Base-by-base conservation (phyloP, 2,797 vertebrate genomes). In the Gouania willdenowi region DNA sequence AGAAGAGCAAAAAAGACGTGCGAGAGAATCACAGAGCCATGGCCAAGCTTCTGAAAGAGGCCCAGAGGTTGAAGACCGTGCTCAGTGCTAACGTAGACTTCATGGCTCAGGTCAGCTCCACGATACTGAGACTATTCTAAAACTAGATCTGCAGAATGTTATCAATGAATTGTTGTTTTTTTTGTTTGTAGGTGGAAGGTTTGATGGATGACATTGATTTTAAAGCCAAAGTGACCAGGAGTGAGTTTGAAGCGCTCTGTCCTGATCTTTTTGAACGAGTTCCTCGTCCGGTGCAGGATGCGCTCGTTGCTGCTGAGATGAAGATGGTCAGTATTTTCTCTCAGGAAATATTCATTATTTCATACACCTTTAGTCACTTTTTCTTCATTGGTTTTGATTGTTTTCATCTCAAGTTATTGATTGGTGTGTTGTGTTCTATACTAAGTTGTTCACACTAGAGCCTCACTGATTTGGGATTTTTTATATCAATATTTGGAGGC, bases 201-300 rank as follows among this genome's bases (percentile, higher is more conserved):
- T 77, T 99, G 6, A 85, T 99, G 72, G 95, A 98, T 14, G 97
- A 98, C 37, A 89, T 97, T 0, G 97, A 99, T 83, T 98, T 99
- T 77, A 98, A 95, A 71, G 73, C 91, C 0, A 96, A 95, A 65
- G 93, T 98, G 56, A 90, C 90, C 4, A 90, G 95, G 18, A 59
- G 70, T 0, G 91, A 94, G 17, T 93, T 99, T 43, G 97, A 99
- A 59, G 85, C 87, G 5, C 50, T 99, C 39, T 98, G 94, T 58
- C 79, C 80, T 0, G 97, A 99, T 80, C 82, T 99, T 21, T 99
- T 98, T 63, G 87, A 91, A 26, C 80, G 93, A 4, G 95, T 98
- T 8, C 85, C 94, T 3, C 75, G 70, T 1, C 94, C 95, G 0
- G 91, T 98, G 41, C 81, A 89, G 40, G 92, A 98, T 8, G 95